Evolutionary conservation across 23 tunicate species (phyloP).

Genomic region (Clavelina lepadiformis): DNA sequence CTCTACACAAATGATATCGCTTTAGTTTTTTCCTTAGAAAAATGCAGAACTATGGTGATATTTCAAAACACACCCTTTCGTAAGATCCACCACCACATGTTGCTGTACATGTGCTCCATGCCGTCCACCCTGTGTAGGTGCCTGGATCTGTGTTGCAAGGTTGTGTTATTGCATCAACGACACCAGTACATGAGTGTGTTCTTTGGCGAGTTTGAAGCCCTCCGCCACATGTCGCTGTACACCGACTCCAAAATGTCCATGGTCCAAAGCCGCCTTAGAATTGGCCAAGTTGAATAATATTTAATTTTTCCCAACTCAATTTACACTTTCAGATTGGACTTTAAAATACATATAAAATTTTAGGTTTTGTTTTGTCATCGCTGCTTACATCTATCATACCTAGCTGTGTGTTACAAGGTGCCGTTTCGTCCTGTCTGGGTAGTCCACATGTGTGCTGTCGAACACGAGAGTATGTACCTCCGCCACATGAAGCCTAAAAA

Average conservation of each 20-base stretch:
- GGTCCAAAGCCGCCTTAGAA: conserved; percentile 17
- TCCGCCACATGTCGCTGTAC: conserved; percentile 63
- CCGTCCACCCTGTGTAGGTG: conserved; percentile 43
- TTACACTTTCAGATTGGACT: neutral
- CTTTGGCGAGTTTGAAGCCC: conserved; percentile 55
- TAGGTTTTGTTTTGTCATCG: neutral
- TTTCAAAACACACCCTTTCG: conserved; percentile 37
- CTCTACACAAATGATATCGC: neutral
- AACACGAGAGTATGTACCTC: conserved; percentile 57
- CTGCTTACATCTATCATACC: conserved; percentile 41
- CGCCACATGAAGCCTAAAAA: conserved; percentile 80
- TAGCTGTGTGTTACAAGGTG: conserved; percentile 64
- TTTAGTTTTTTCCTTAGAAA: neutral
- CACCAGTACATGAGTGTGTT: conserved; percentile 58
- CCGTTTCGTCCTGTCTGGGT: conserved; percentile 21
- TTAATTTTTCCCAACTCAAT: neutral
- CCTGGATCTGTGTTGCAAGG: conserved; percentile 56
- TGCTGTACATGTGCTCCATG: conserved; percentile 49
- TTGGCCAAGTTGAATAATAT: no score
- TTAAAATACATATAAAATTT: neutral
- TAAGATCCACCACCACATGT: conserved; percentile 77
- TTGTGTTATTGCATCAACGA: conserved; percentile 28
- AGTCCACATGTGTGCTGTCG: conserved; percentile 72
- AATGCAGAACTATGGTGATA: neutral
- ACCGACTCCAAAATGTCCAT: conserved; percentile 74